A percentile compares a stretch with the other conserved stretches of the same genome.
These are phyloP conservation scores for Squalus acanthias DNA, from an alignment of 2,797 vertebrate genomes.

Conservation along the genomic window DNA sequence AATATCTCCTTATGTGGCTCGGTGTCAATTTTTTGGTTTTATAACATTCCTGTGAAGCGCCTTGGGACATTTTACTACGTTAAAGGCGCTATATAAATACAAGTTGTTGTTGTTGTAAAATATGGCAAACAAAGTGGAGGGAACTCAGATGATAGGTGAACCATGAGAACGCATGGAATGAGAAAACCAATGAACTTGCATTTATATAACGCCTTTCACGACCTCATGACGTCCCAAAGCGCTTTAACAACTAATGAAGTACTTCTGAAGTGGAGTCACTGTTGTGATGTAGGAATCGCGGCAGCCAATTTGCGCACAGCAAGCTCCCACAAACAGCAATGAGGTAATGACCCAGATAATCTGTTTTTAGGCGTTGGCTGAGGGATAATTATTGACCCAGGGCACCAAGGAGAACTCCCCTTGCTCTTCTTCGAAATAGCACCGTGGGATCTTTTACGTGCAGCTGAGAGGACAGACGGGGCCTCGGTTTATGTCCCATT, in stretches of 20 bases:
- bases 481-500: neutral
- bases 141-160: neutral
- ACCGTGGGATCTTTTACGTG: neutral
- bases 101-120: neutral
- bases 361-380: neutral
- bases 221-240: neutral
- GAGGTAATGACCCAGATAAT: neutral
- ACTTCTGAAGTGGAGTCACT: neutral
- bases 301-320: neutral
- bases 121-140: neutral
- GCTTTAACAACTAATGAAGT: neutral
- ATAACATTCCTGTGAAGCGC: too few species aligned
- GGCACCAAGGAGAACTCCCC: neutral
- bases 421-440: neutral
- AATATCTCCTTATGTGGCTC: too few species aligned
- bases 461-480: neutral
- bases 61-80: too few species aligned
- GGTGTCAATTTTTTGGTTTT: too few species aligned
- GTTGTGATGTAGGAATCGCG: neutral
- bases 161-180: neutral
- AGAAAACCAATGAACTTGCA: neutral
- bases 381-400: neutral
- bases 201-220: neutral
- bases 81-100: too few species aligned
- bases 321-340: neutral